Percentiles rank a stretch among this genome's conserved stretches.
Conservation (phyloP, 23 tunicate genomes). For the Aplidium turbinatum region DNA sequence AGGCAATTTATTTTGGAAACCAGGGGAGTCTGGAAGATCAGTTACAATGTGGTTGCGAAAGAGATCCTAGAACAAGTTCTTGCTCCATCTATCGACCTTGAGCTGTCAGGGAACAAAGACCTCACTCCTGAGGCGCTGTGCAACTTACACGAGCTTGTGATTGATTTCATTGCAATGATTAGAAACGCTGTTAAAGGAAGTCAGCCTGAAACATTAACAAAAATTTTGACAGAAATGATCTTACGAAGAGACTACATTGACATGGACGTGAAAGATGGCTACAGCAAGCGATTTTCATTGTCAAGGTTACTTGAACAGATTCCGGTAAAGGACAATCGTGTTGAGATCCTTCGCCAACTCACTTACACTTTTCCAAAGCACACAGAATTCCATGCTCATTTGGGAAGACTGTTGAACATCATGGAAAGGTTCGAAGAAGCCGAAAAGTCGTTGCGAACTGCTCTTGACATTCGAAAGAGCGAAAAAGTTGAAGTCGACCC, state of each 20-base stretch:
- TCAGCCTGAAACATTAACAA: constrained; percentile 2
- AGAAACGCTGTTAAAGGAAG: not conserved
- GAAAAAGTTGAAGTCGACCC: not conserved
- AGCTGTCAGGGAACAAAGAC: not conserved
- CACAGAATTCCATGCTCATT: constrained; percentile 66
- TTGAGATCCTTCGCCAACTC: constrained; percentile 15
- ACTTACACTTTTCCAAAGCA: constrained; percentile 45
- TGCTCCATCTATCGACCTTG: not conserved
- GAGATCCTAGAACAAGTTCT: constrained; percentile 58
- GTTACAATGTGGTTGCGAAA: constrained; percentile 52
- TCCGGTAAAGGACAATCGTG: constrained; percentile 22
- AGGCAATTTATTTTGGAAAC: constrained; percentile 36
- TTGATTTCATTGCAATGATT: constrained; percentile 45
- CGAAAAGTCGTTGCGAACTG: constrained; percentile 36
- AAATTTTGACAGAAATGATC: constrained; percentile 31
- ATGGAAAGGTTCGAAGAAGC: constrained; percentile 35
- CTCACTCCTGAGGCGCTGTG: constrained; percentile 22
- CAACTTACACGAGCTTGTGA: constrained; percentile 27
- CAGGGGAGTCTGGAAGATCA: constrained; percentile 45
- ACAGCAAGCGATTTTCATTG: constrained; percentile 2
- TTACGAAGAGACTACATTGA: constrained; percentile 51
- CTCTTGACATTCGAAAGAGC: constrained; percentile 35
- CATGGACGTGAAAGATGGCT: constrained; percentile 41
- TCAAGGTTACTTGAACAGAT: constrained; percentile 49
- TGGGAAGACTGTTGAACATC: constrained; percentile 50